A percentile compares a stretch with the other conserved stretches of the same genome.
These are phyloP conservation scores for Marasmarcha lunaedactyla DNA, from an alignment of 2,888 invertebrate genomes.

Conservation along the genomic window DNA sequence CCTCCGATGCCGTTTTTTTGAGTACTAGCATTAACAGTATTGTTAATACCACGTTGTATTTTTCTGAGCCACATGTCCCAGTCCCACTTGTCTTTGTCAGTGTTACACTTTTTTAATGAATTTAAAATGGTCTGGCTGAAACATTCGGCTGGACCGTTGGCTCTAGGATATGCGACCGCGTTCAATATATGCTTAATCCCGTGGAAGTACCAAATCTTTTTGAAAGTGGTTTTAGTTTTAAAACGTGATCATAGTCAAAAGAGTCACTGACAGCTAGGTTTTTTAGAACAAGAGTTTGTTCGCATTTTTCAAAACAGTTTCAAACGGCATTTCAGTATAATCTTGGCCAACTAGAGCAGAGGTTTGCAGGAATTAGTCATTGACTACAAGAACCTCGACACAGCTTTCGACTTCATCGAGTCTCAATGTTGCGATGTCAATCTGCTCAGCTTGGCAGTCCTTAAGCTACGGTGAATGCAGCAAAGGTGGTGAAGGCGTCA, in stretches of 20 bases:
- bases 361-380: constrained; percentile 5
- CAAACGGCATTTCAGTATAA: constrained; percentile 10
- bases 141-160: constrained; percentile 23
- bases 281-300: constrained; percentile 12
- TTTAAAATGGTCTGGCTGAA: constrained; percentile 3
- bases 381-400: constrained; percentile 7
- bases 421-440: too few relatives aligned
- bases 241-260: background rate
- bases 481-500: too few relatives aligned
- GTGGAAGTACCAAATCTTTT: constrained; percentile 20
- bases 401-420: constrained; percentile 10
- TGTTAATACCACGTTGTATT: constrained; percentile 16
- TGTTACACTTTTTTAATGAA: background rate
- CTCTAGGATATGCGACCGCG: constrained; percentile 14
- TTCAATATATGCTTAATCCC: constrained; percentile 20
- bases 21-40: constrained; percentile 13
- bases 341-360: constrained; percentile 10
- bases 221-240: constrained; percentile 21
- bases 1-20: constrained; percentile 13
- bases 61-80: too few relatives aligned
- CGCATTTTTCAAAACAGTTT: constrained; percentile 10
- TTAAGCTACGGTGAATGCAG: too few relatives aligned
- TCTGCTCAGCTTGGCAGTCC: too few relatives aligned
- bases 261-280: constrained; percentile 6
- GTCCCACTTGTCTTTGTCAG: background rate